Base-by-base conservation (phyloP, 1,140 invertebrate species). In the Zaprionus capensis region DNA sequence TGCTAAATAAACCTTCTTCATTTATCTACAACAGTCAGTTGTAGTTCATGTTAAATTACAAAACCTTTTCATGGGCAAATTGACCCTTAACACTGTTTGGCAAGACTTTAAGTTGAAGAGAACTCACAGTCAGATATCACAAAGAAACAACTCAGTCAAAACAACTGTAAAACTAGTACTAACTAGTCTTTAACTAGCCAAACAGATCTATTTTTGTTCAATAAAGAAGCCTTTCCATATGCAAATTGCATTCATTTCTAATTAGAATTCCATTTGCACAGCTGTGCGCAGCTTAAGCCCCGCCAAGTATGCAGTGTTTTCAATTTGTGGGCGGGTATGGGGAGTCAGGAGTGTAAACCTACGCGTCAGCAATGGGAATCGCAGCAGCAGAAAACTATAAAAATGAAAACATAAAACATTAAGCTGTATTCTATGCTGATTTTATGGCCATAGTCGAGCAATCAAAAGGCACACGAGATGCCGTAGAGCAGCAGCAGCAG, bases 341-440 rank as follows among this genome's bases (percentile, higher is more conserved):
- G n/a, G 41, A 1, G n/a, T 4, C 4, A 22, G 46, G 20, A 12
- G 12, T 2, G 46, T 12, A 51, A 24, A 12, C 7, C 17, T 14
- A 4, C 20, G 9, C 31, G 36, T 22, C 34, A 24, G 22, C 57
- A 59, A 38, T 20, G 36, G 9, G n/a, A 63, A 34, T 71, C 36
- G 17, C n/a, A 57, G 51, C 24, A 44, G 22, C 36, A 38, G 31
- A 41, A 61, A 61, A 63, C 67, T 53, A 62, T 70, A 57, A 62
- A 57, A 74, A 46, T 12, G 9, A 44, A 28, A 34, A 44, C 31
- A 75, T 75, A 64, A 71, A 75, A 71, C 41, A 31, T 28, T 64
- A 71, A 63, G 59, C 67, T 64, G 38, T 67, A 26, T 58, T 71
- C 51, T 70, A 64, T 71, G 59, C 67, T 71, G 67, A 71, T 64